phyloP scores from a whole-genome alignment of 92 coral and sea anemone genomes.

The Phenganax stokvisi region DNA sequence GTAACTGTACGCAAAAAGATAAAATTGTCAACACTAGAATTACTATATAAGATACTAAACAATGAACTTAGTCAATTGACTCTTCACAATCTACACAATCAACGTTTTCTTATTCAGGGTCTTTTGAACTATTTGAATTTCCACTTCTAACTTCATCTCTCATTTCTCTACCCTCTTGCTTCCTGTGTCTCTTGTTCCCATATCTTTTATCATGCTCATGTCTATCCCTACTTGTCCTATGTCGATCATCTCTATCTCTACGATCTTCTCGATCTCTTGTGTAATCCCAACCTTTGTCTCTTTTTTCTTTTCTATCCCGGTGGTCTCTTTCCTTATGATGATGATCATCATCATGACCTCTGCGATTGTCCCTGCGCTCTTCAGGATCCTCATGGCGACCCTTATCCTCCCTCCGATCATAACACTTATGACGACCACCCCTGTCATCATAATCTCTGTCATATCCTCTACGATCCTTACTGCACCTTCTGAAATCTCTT shows the following conservation, averaged over 20 bases:
- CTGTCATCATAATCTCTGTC: conserved; percentile 9
- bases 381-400: conserved; percentile 8
- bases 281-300: neutral
- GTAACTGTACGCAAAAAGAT: too few species aligned
- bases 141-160: conserved; percentile 1
- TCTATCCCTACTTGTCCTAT: neutral
- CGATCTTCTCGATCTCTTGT: neutral
- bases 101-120: neutral
- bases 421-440: neutral
- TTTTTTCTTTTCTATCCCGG: neutral
- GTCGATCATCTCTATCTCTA: conserved; percentile 1
- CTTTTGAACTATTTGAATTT: neutral
- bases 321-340: conserved; percentile 16
- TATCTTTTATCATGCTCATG: neutral
- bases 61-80: too few species aligned
- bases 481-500: conserved; percentile 18
- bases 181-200: neutral
- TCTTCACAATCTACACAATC: neutral
- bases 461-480: conserved; percentile 15
- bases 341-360: neutral
- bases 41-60: neutral
- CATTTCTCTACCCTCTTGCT: conserved; percentile 14
- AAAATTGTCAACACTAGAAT: too few species aligned
- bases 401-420: neutral
- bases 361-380: neutral